These are phyloP conservation scores for Himalopsyche tibetana DNA, from an alignment of 2,888 invertebrate species.

Conservation along the genomic window DNA sequence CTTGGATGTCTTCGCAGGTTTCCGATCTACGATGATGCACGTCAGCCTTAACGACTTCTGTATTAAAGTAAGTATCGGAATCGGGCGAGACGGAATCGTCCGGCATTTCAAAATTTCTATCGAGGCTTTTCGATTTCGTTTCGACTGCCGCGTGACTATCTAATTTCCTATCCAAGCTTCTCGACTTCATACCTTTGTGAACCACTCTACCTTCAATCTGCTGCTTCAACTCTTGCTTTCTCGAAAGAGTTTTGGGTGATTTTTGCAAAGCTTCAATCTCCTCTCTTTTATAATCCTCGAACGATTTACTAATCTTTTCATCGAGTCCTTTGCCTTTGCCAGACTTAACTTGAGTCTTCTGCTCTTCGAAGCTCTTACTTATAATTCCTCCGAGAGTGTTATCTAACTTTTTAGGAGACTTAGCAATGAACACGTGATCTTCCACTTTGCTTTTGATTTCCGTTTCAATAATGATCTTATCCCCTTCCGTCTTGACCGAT, in stretches of 20 bases:
- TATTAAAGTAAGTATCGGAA: slow-evolving; percentile 74
- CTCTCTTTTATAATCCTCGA: slow-evolving; percentile 80
- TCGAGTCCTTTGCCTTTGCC: slow-evolving; percentile 80
- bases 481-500: slow-evolving; percentile 83
- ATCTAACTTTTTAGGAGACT: slow-evolving; percentile 84
- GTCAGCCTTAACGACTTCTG: slow-evolving; percentile 75
- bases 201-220: slow-evolving; percentile 81
- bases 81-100: slow-evolving; percentile 71
- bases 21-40: slow-evolving; percentile 68
- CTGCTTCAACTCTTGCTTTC: slow-evolving; percentile 80
- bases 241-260: slow-evolving; percentile 78
- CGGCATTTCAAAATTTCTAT: slow-evolving; percentile 79
- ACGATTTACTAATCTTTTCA: slow-evolving; percentile 78
- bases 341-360: slow-evolving; percentile 75
- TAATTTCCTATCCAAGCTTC: slow-evolving; percentile 81
- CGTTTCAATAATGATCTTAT: slow-evolving; percentile 82
- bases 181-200: slow-evolving; percentile 81
- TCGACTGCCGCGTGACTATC: slow-evolving; percentile 79
- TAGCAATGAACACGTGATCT: slow-evolving; percentile 86
- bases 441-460: slow-evolving; percentile 86
- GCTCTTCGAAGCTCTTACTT: slow-evolving; percentile 81
- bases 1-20: slow-evolving; percentile 58
- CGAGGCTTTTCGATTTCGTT: slow-evolving; percentile 82
- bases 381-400: slow-evolving; percentile 77
- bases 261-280: slow-evolving; percentile 76